phyloP scores from a whole-genome alignment of 2,888 invertebrate species.

The Candidula unifasciata region DNA sequence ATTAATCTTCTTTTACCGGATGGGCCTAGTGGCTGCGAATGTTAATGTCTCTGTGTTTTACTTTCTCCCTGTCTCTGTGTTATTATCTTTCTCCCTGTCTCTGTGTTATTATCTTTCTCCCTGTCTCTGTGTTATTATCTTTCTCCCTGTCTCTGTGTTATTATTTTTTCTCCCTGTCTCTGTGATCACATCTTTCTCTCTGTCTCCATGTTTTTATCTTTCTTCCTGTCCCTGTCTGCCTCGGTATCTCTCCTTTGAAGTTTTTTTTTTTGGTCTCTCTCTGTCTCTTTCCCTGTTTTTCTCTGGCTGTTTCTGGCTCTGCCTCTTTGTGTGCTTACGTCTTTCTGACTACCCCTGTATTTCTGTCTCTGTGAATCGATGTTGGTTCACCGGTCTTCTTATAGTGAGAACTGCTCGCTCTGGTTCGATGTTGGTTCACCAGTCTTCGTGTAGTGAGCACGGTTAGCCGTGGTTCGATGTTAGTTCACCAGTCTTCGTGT shows the following conservation, averaged over 20 bases:
- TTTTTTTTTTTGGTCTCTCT: not conserved
- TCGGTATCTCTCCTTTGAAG: not conserved
- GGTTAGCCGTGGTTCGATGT: too few species aligned
- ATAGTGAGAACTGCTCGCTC: too few species aligned
- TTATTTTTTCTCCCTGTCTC: not conserved
- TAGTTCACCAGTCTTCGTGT: too few species aligned
- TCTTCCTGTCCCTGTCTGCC: not conserved
- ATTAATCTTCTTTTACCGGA: too few species aligned
- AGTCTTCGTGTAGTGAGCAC: too few species aligned
- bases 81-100: slow-evolving; percentile 6
- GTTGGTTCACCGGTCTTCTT: too few species aligned
- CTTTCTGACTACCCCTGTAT: too few species aligned
- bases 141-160: not conserved
- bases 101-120: slow-evolving; percentile 5
- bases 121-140: not conserved
- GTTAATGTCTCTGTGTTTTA: not conserved
- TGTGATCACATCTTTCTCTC: not conserved
- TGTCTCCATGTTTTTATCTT: not conserved
- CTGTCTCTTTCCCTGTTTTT: too few species aligned
- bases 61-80: not conserved
- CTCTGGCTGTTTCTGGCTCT: too few species aligned
- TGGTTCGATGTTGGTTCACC: too few species aligned
- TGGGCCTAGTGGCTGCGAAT: not conserved
- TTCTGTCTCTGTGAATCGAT: too few species aligned
- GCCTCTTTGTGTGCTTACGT: too few species aligned